Evolutionary conservation across 2,113 vertebrate genomes (phyloP).

Genomic region (Aegypius monachus): DNA sequence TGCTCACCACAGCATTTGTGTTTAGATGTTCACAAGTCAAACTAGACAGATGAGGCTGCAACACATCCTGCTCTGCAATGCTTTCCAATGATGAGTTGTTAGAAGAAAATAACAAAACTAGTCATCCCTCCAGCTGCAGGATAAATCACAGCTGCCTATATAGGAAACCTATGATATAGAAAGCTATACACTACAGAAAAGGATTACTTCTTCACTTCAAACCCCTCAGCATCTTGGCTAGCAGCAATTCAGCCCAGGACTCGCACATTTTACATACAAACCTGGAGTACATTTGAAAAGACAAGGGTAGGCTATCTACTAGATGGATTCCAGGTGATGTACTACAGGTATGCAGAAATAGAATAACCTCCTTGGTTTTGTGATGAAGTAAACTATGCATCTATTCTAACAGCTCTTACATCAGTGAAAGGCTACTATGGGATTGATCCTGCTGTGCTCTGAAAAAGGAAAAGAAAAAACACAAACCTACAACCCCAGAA

Average conservation of each 20-base stretch:
- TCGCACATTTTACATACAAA: not conserved
- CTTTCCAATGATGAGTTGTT: too few species aligned
- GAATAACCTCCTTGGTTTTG: not conserved
- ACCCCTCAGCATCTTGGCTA: not conserved
- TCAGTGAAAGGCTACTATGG: not conserved
- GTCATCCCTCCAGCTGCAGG: not conserved
- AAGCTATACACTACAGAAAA: not conserved
- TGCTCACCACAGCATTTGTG: not conserved
- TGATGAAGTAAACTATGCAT: not conserved
- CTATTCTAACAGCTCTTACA: not conserved
- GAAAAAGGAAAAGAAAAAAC: not conserved
- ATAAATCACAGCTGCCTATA: not conserved
- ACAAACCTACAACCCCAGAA: not conserved
- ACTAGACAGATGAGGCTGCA: not conserved
- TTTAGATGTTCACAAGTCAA: rapidly evolving
- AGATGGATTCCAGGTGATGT: not conserved
- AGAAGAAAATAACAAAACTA: not conserved
- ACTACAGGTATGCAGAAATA: rapidly evolving
- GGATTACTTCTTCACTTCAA: not conserved
- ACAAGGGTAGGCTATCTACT: not conserved
- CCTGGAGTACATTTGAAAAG: not conserved
- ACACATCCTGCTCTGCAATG: not conserved
- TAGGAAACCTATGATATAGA: not conserved
- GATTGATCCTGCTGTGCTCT: not conserved
- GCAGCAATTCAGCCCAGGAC: not conserved